Evolutionary conservation across 2,888 invertebrate genomes (phyloP), one percentile per base, ranked within the genome.

Genomic region (Caenorhabditis sp.): DNA sequence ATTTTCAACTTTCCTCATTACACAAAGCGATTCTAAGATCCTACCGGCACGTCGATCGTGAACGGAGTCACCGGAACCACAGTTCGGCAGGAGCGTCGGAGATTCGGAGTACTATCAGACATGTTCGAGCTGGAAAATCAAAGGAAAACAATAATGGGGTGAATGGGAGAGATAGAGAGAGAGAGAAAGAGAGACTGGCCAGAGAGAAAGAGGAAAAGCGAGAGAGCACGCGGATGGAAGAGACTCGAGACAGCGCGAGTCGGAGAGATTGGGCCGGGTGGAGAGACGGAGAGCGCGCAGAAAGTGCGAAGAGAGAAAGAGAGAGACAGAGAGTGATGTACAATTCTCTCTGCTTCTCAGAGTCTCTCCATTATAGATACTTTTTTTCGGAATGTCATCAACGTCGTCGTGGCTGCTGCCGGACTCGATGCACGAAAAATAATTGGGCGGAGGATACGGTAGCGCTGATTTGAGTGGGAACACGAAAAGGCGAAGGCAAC

Each of bases 261-360:
- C n/a, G 45, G 30, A 52, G 45, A 35, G 46, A 45, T 39, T 15
- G 45, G 35, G 48, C 24, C 30, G 46, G 37, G 30, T 1, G 2
- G 45, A 52, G 58, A 50, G 50, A 61, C 27, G 15, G 35, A 55
- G 24, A 50, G 17, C 2, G 3, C 2, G 2, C 1, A 46, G 35
- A 46, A 24, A 59, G 46, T 13, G 32, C 15, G 27, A 24, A 22
- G 15, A 6, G 45, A 56, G 37, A 63, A 50, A 72, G 66, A 48
- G 17, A 32, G 11, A 45, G n/a, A 41, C 43, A 53, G n/a, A 53
- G 2, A 37, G n/a, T 35, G 26, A 30, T 20, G 41, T 24, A 24
- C 17, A 9, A 50, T 37, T 37, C 13, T 37, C 41, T 41, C 17
- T 41, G 41, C 9, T 35, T 35, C 35, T 35, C 9, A 2, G 35